These are phyloP conservation scores for Anagrus nilaparvatae DNA, from an alignment of 1,140 invertebrate species.

Conservation along the genomic window DNA sequence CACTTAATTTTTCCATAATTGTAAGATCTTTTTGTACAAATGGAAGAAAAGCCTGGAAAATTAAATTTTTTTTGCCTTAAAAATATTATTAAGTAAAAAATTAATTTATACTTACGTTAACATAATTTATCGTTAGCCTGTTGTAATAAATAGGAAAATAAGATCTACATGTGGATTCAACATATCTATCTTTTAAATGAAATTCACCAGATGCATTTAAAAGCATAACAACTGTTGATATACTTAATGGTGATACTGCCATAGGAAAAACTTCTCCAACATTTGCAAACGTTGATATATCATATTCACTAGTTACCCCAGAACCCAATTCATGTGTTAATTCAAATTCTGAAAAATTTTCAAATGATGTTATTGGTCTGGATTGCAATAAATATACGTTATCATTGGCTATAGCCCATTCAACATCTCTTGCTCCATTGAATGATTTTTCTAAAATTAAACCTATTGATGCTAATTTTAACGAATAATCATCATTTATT, in stretches of 20 bases:
- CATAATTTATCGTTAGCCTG: conserved; percentile 34
- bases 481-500: conserved; percentile 40
- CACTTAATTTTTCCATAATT: conserved; percentile 36
- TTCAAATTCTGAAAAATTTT: conserved; percentile 62
- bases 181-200: neutral
- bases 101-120: conserved; percentile 39
- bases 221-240: conserved; percentile 25
- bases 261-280: conserved; percentile 55
- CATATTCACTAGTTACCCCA: conserved; percentile 38
- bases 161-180: neutral
- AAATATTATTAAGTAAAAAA: too few species aligned
- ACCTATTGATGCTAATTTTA: conserved; percentile 46
- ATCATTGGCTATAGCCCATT: conserved; percentile 54
- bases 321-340: conserved; percentile 55
- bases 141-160: conserved; percentile 11
- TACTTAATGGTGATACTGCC: conserved; percentile 38
- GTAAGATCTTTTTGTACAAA: conserved; percentile 34
- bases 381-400: conserved; percentile 58
- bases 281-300: conserved; percentile 46
- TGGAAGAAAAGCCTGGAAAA: conserved; percentile 36
- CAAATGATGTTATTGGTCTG: conserved; percentile 59
- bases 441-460: conserved; percentile 52
- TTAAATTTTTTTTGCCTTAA: conserved; percentile 9
- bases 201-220: conserved; percentile 30
- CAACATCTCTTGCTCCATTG: conserved; percentile 60